Evolutionary conservation across 2,888 invertebrate species (phyloP), one percentile per base, ranked within the genome.

Genomic region (Lasioglossum calceatum): DNA sequence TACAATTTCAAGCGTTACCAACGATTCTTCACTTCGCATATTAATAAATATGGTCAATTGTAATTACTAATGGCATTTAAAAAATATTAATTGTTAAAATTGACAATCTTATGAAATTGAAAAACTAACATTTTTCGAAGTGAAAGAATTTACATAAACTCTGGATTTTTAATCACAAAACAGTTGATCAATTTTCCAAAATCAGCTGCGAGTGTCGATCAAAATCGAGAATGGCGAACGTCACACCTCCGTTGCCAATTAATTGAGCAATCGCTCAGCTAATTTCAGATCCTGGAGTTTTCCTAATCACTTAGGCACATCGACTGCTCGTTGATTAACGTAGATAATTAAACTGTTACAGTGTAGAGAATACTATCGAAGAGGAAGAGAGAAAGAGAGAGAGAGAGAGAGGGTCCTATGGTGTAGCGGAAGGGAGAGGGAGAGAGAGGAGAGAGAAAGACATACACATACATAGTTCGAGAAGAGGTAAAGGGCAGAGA

Each of bases 401-500:
- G 5, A 27, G 27, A 61, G 61, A 61, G 27, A 27, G 61, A 14
- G 2, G 47, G 47, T 47, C 16, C 16, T 47, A 16, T 47, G 47
- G 4, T 47, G 47, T 47, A 64, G 61, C 32, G 27, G 10, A 4
- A 61, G 61, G n/a, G 12, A 27, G 58, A 27, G 58, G 4, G n/a
- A 19, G 61, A 32, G 32, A 32, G 32, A 32, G 32, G 32, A 32
- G 32, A 32, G 4, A 47, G 32, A 32, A 2, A 47, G 16, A 16
- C 47, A 47, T 16, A 47, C 47, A 47, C 5, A 50, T 5, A 50
- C 23, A 23, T 10, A 23, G 67, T 42, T 0, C 2, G 8, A 16
- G 54, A 67, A 44, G 64, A 64, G 64, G 42, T 58, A 71, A 79
- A 47, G 54, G 39, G 47, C 14, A 61, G n/a, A 67, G 91, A 92